Evolutionary conservation across 2,888 invertebrate species (phyloP).

Genomic region (Parascotia fuliginaria): DNA sequence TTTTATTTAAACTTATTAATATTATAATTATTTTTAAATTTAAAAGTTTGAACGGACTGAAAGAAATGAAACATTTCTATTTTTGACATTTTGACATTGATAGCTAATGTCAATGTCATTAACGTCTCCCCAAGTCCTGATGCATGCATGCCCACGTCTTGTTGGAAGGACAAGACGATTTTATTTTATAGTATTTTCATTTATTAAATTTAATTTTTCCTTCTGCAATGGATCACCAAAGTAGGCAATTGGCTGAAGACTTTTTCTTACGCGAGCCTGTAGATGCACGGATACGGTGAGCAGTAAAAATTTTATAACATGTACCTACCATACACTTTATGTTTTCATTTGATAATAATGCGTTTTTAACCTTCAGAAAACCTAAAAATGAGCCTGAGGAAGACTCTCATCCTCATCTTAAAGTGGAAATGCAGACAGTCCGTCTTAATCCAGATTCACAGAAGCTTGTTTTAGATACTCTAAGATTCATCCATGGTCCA

Average conservation of each 20-base stretch:
- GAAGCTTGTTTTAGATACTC: slow-evolving; percentile 90
- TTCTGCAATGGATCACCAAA: slow-evolving; percentile 83
- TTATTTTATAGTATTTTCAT: slow-evolving; percentile 12
- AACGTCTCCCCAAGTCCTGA: background rate
- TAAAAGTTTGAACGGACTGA: background rate
- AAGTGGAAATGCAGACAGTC: slow-evolving; percentile 91
- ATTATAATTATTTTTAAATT: too few relatives aligned
- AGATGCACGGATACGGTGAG: slow-evolving; percentile 87
- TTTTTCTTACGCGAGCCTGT: slow-evolving; percentile 87
- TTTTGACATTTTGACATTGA: background rate
- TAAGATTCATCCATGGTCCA: slow-evolving; percentile 91
- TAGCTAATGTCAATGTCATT: too few relatives aligned
- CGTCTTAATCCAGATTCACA: slow-evolving; percentile 89
- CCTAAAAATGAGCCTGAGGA: slow-evolving; percentile 75
- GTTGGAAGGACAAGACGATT: slow-evolving; percentile 33
- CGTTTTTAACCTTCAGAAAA: slow-evolving; percentile 57
- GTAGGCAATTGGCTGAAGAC: slow-evolving; percentile 86
- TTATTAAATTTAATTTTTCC: slow-evolving; percentile 22
- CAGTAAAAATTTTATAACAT: slow-evolving; percentile 21
- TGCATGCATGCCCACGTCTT: slow-evolving; percentile 38
- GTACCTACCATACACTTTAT: slow-evolving; percentile 33
- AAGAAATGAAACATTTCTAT: background rate
- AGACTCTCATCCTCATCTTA: slow-evolving; percentile 83
- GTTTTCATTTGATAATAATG: slow-evolving; percentile 13
- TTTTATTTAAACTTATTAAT: too few relatives aligned